Evolutionary conservation across 2,113 vertebrate species (phyloP).

Genomic region (Dermatemys mawii): DNA sequence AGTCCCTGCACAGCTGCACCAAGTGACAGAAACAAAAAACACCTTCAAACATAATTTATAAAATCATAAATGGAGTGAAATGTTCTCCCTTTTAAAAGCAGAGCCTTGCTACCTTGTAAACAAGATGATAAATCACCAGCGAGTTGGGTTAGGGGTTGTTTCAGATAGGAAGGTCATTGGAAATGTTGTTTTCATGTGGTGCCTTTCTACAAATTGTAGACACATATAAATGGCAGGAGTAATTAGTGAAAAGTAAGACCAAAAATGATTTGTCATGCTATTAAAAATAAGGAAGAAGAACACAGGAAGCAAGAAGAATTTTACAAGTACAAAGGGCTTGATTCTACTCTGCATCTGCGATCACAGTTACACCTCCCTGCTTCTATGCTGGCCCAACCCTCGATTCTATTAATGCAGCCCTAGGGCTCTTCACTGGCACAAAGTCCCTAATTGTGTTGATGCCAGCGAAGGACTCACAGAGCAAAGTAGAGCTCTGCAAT

Average conservation of each 20-base stretch:
- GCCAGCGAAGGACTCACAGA: neutral
- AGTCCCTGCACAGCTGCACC: conserved; percentile 53
- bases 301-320: neutral
- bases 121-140: conserved; percentile 35
- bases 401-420: neutral
- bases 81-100: conserved; percentile 50
- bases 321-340: neutral
- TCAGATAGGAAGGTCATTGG: neutral
- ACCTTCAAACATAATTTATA: conserved; percentile 60
- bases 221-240: neutral
- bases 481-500: neutral
- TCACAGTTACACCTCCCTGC: neutral
- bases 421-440: accelerated
- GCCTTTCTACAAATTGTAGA: neutral
- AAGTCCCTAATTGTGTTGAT: neutral
- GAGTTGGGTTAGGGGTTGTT: neutral
- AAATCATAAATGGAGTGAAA: conserved; percentile 37
- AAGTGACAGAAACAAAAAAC: conserved; percentile 58
- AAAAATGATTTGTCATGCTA: neutral
- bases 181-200: neutral
- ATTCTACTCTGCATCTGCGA: neutral
- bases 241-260: conserved; percentile 25
- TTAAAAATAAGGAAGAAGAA: neutral
- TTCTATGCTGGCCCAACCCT: neutral
- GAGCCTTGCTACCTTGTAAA: conserved; percentile 41